Evolutionary conservation across 2,113 vertebrate genomes (phyloP), one percentile per base, ranked within the genome.

Genomic region (Corythoichthys intestinalis): DNA sequence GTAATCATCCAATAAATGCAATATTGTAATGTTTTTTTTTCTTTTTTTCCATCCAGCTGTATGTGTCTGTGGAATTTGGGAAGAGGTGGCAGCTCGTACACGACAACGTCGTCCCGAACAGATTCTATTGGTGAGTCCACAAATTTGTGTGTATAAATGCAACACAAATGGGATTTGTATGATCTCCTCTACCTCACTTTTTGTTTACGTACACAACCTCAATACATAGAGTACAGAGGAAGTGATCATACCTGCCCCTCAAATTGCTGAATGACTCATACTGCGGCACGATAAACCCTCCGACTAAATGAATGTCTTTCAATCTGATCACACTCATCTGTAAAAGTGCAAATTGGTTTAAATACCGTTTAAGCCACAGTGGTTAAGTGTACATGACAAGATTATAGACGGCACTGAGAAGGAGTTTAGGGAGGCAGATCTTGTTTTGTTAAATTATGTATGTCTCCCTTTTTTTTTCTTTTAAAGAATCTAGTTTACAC

Each of bases 21-120:
- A 37, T 65, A 28, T 46, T 65, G 9, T 28, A 46, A 28, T 46
- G 39, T 35, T 12, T n/a, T 9, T 10, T 10, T n/a, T 34, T 46
- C 20, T 47, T 4, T 70, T 61, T 83, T 62, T 53, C 83, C 70
- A 83, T 84, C 75, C 84, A 97, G 95, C 89, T 98, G 65, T 97
- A 94, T 84, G 96, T 95, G 78, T 98, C 96, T 0, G 91, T 94
- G 59, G 96, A 98, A 73, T 98, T 98, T 89, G 96, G 96, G 68
- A 94, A 93, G 86, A 94, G 92, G 85, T 98, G 96, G 96, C 94
- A 95, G 77, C 93, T 96, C 46, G 93, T 98, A 74, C 94, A 96
- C 1, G 94, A 96, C 67, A 88, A 80, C 14, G 94, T 98, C 4
- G 89, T 94, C 70, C 94, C 96, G 35, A 98, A 97, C 90, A 94